Evolutionary conservation across 2,113 vertebrate species (phyloP).

Genomic region (Miniopterus natalensis): DNA sequence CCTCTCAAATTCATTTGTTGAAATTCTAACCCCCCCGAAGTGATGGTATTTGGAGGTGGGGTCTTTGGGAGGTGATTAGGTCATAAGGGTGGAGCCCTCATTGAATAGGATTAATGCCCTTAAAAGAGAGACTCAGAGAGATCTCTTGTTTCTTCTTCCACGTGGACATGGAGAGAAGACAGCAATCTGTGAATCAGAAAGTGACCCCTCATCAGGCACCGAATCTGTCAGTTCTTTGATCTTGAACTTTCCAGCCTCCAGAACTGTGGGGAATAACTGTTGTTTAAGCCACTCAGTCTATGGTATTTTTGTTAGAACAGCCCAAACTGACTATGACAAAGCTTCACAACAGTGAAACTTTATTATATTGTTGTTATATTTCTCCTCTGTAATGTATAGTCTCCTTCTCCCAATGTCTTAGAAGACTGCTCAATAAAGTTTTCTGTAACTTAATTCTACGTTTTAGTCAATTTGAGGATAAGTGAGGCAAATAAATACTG

Average conservation of each 20-base stretch:
- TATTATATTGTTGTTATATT: not conserved
- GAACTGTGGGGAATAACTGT: not conserved
- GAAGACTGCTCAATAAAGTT: conserved; percentile 23
- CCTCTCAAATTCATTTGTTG: not conserved
- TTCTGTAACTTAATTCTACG: conserved; percentile 26
- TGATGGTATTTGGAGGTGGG: not conserved
- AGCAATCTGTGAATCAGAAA: not conserved
- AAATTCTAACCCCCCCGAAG: not conserved
- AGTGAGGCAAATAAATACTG: not conserved
- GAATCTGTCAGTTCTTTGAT: not conserved
- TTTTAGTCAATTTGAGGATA: conserved; percentile 29
- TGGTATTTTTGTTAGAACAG: conserved; percentile 6
- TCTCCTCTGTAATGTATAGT: not conserved
- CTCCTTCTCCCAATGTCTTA: not conserved
- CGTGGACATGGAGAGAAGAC: not conserved
- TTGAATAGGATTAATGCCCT: not conserved
- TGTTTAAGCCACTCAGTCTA: not conserved
- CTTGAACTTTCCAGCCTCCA: not conserved
- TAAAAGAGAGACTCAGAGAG: not conserved
- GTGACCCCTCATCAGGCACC: not conserved
- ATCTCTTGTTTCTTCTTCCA: not conserved
- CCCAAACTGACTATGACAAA: not conserved
- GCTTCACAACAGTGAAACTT: conserved; percentile 14
- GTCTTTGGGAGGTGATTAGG: not conserved
- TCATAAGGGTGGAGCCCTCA: not conserved